phyloP scores from a whole-genome alignment of 2,888 invertebrate species.

The Coleophora deauratella region DNA sequence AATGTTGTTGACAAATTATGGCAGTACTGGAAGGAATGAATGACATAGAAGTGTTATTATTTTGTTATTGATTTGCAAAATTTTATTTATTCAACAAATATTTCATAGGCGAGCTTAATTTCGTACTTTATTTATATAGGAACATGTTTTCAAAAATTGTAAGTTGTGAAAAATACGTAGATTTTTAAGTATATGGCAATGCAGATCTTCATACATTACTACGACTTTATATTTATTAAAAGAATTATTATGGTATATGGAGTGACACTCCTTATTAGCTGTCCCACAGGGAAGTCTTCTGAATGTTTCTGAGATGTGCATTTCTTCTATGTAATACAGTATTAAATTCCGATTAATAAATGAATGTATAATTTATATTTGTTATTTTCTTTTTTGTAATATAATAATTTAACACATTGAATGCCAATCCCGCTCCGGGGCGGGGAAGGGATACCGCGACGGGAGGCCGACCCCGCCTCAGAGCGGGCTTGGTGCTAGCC shows the following conservation, averaged over 20 bases:
- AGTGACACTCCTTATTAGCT: constrained; percentile 59
- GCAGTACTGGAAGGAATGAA: no score
- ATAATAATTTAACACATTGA: no score
- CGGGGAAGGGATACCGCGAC: no score
- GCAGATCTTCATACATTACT: constrained; percentile 68
- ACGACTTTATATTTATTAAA: constrained; percentile 59
- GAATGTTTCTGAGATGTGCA: constrained; percentile 92
- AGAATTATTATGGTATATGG: constrained; percentile 28
- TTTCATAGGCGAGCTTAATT: constrained; percentile 59
- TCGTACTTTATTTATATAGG: constrained; percentile 58
- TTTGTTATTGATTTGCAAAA: constrained; percentile 70
- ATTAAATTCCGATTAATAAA: constrained; percentile 82
- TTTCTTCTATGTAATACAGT: constrained; percentile 94
- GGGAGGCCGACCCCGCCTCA: no score
- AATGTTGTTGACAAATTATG: constrained; percentile 68
- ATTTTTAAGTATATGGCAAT: constrained; percentile 75
- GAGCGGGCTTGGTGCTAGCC: no score
- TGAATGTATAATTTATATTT: constrained; percentile 55
- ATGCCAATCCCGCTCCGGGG: no score
- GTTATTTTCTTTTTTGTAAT: not conserved
- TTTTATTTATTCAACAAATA: constrained; percentile 67
- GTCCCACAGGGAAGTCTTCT: constrained; percentile 83
- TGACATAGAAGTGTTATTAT: constrained; percentile 42
- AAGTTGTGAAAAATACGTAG: constrained; percentile 71
- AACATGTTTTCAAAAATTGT: constrained; percentile 56